Conservation (phyloP, 2,888 invertebrate genomes). For the Caenorhabditis sp. region DNA sequence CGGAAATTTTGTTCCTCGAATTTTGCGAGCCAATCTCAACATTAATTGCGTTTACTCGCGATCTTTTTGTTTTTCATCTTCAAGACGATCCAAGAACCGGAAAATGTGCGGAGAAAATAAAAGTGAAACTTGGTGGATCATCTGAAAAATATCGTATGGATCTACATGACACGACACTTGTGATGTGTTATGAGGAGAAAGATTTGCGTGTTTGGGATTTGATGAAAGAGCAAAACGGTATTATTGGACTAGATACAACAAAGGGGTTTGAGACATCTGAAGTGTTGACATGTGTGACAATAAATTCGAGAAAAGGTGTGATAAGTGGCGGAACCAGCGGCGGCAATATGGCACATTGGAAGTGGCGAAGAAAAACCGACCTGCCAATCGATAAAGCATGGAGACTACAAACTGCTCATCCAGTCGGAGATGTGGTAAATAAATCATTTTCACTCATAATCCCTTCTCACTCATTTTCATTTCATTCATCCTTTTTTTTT, state of each 20-base stretch:
- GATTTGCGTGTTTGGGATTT: slow-evolving; percentile 84
- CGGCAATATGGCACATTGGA: slow-evolving; percentile 66
- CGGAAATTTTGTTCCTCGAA: slow-evolving; percentile 30
- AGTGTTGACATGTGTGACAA: slow-evolving; percentile 72
- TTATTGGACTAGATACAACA: slow-evolving; percentile 77
- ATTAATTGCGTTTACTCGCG: slow-evolving; percentile 27
- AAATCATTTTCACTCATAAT: slow-evolving; percentile 9
- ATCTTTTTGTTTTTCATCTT: slow-evolving; percentile 32
- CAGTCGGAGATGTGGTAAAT: slow-evolving; percentile 31
- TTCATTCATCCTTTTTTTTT: slow-evolving; percentile 6
- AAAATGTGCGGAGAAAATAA: slow-evolving; percentile 25
- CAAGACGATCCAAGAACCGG: slow-evolving; percentile 12
- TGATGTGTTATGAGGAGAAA: slow-evolving; percentile 30
- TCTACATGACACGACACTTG: slow-evolving; percentile 34
- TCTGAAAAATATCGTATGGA: slow-evolving; percentile 50
- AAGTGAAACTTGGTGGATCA: slow-evolving; percentile 83
- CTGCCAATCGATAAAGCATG: slow-evolving; percentile 30
- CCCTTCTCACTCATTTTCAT: no score
- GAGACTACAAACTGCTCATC: slow-evolving; percentile 36
- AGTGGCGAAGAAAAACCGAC: slow-evolving; percentile 35
- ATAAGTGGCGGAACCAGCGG: slow-evolving; percentile 61
- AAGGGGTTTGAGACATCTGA: slow-evolving; percentile 72
- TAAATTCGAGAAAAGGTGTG: slow-evolving; percentile 58
- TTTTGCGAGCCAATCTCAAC: slow-evolving; percentile 18
- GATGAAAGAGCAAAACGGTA: slow-evolving; percentile 89